Evolutionary conservation across 2,797 vertebrate species (phyloP).

Genomic region (Paedocypris micromegethes): DNA sequence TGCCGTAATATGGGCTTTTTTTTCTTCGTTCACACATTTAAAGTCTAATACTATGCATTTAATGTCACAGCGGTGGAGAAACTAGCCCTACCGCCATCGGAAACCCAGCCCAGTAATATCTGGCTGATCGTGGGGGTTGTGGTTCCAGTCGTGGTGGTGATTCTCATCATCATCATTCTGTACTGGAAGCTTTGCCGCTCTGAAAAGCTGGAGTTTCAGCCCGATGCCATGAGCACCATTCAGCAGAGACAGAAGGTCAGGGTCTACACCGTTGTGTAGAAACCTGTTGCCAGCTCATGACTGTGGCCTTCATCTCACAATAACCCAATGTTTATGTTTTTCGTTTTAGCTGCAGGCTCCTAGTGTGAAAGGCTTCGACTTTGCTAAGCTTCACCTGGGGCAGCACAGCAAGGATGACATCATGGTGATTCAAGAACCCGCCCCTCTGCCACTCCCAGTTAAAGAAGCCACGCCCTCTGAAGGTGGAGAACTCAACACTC

Average conservation of each 20-base stretch:
- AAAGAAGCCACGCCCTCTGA: conserved; percentile 89
- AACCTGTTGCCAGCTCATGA: conserved; percentile 61
- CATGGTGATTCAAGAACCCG: conserved; percentile 89
- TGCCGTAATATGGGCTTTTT: too few species aligned
- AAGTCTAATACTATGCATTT: not conserved
- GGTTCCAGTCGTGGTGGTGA: conserved; percentile 84
- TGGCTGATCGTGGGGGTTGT: conserved; percentile 93
- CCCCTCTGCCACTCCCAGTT: conserved; percentile 73
- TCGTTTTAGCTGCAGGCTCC: conserved; percentile 84
- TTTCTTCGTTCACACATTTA: too few species aligned
- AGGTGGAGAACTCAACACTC: conserved; percentile 85
- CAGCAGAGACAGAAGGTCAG: conserved; percentile 91
- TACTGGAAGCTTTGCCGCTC: conserved; percentile 97
- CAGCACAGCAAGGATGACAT: conserved; percentile 95
- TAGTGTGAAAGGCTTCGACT: conserved; percentile 95
- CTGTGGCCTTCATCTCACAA: conserved; percentile 13
- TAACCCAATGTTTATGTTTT: not conserved
- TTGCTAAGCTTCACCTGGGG: conserved; percentile 94
- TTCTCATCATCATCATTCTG: conserved; percentile 88
- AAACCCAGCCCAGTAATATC: conserved; percentile 83
- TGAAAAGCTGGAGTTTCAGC: conserved; percentile 95
- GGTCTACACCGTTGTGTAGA: conserved; percentile 16
- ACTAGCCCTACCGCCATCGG: conserved; percentile 69
- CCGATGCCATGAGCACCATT: conserved; percentile 88
- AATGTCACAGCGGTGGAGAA: conserved; percentile 78